Base-by-base conservation (phyloP, 2,797 vertebrate species). In the Leptodactylus fallax region DNA sequence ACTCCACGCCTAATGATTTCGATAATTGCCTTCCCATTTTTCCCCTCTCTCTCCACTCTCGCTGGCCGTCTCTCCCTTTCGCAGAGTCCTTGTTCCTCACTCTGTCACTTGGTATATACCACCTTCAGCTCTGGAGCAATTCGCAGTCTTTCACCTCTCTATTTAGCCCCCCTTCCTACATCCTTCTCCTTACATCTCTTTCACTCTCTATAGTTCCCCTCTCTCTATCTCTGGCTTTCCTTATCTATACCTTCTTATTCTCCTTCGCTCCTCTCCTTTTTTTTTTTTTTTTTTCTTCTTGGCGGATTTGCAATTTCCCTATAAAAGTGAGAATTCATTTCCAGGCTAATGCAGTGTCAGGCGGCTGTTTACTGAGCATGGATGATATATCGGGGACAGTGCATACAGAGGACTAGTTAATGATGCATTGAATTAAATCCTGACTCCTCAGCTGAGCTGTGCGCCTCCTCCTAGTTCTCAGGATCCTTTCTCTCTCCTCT, bases 381-480 rank as follows among this genome's bases (percentile, higher is more conserved):
- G 96, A 98, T 98, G 97, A 98, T 98, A 96, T 97, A 98, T 97
- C 97, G 97, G 95, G 96, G 96, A 97, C 96, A 97, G 96, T 96
- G 96, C 95, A 96, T 97, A 96, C 96, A 97, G 96, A 96, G 97
- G 97, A 97, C 97, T 97, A 97, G 95, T 97, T 98, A 98, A 98
- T 98, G 97, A 97, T 97, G 97, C 97, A 97, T 97, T 97, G 96
- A 97, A 98, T 98, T 98, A 98, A 98, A 96, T 97, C 97, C 96
- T 96, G 96, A 96, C 96, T 97, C 92, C 97, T 98, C 97, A 98
- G 97, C 97, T 98, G 97, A 97, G 97, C 96, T 97, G 91, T 89
- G 90, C 90, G 90, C 92, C 92, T 93, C 92, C 93, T 91, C 91
- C 92, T 92, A 90, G 91, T 94, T 94, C 92, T 92, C 92, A 91